phyloP scores from a whole-genome alignment of 2,888 invertebrate species.

The Papilio protenor region DNA sequence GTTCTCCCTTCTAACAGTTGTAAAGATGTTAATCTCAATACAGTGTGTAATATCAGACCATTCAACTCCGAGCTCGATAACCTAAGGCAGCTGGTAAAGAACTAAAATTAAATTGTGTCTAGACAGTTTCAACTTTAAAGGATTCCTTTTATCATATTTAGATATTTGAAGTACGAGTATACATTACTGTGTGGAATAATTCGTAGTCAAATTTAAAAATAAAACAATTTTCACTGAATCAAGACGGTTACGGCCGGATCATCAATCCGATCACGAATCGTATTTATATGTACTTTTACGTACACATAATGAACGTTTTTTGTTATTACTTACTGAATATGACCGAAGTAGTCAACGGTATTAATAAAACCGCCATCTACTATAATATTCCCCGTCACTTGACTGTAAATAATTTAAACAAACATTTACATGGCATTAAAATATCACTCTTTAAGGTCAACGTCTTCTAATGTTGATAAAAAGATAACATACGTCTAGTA shows the following conservation, averaged over 20 bases:
- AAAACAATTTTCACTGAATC: not conserved
- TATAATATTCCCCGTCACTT: not conserved
- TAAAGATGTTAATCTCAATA: constrained; percentile 1
- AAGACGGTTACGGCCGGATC: not conserved
- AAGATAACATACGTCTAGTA: constrained; percentile 17
- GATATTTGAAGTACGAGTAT: not conserved
- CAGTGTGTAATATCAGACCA: not conserved
- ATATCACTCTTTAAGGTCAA: constrained; percentile 5
- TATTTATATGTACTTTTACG: not conserved
- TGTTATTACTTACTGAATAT: not conserved
- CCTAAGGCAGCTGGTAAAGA: not conserved
- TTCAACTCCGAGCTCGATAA: constrained; percentile 14
- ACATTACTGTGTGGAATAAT: not conserved
- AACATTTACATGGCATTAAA: constrained; percentile 22
- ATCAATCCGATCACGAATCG: too few relatives aligned
- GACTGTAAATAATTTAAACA: constrained; percentile 19
- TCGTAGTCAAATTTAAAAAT: not conserved
- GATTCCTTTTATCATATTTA: not conserved
- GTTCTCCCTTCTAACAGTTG: not conserved
- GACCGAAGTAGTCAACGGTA: too few relatives aligned
- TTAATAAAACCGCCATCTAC: not conserved
- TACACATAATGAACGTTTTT: not conserved
- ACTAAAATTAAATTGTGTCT: constrained; percentile 28
- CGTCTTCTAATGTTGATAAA: constrained; percentile 12
- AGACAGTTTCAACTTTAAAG: constrained; percentile 22